phyloP scores from a whole-genome alignment of 2,888 invertebrate species.

The Dryocosmus kuriphilus region DNA sequence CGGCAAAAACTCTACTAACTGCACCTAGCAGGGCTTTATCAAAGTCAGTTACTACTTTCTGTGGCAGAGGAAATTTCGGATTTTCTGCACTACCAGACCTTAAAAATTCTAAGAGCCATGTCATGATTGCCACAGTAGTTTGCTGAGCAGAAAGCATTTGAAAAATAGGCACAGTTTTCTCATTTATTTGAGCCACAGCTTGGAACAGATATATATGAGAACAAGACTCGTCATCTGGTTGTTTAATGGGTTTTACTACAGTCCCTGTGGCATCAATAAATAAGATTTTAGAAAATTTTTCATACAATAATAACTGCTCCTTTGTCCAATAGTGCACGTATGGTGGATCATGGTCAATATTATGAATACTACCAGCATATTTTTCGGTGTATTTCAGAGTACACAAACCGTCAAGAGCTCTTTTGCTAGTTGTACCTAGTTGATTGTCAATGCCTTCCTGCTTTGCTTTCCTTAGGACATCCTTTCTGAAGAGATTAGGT shows the following conservation, averaged over 20 bases:
- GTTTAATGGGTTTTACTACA: constrained; percentile 43
- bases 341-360: no score
- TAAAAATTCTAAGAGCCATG: constrained; percentile 50
- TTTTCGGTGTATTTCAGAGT: no score
- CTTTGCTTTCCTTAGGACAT: neutral
- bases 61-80: constrained; percentile 47
- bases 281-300: neutral
- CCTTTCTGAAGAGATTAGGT: no score
- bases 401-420: no score
- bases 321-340: no score
- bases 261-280: constrained; percentile 22
- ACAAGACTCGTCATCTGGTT: constrained; percentile 48
- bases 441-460: constrained; percentile 12
- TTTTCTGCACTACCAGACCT: constrained; percentile 45
- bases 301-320: no score
- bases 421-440: no score
- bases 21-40: constrained; percentile 52
- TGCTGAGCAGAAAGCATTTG: constrained; percentile 50
- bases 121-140: constrained; percentile 50
- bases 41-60: constrained; percentile 50
- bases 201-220: constrained; percentile 53
- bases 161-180: constrained; percentile 49
- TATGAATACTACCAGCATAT: no score
- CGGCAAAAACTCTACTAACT: constrained; percentile 44
- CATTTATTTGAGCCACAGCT: constrained; percentile 44